A percentile compares a stretch with the other conserved stretches of the same genome.
Evolutionary conservation across 2,888 invertebrate genomes (phyloP).

Genomic region (Eristalinus aeneus): DNA sequence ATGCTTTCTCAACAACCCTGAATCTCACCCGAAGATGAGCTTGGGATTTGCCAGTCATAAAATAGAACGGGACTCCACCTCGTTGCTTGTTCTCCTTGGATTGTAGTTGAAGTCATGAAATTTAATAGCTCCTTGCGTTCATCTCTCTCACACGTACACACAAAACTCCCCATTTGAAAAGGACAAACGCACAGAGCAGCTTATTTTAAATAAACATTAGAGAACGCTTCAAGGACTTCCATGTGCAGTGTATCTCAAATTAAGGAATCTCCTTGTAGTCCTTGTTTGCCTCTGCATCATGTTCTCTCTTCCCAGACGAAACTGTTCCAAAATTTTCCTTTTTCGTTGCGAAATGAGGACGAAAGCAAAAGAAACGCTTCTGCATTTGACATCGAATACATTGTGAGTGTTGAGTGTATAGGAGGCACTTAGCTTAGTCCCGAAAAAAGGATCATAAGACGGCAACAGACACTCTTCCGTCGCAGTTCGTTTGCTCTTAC

Average conservation of each 20-base stretch:
- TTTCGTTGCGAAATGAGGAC: slow-evolving; percentile 14
- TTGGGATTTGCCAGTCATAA: neutral
- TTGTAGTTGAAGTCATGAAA: neutral
- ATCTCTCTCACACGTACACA: neutral
- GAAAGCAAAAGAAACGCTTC: too few species aligned
- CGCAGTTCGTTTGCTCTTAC: neutral
- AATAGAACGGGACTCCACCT: neutral
- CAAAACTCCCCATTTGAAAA: neutral
- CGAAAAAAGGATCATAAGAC: neutral
- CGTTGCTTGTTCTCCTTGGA: neutral
- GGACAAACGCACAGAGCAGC: neutral
- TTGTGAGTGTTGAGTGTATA: neutral
- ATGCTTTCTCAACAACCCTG: neutral
- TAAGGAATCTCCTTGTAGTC: slow-evolving; percentile 28
- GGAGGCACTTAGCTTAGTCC: neutral
- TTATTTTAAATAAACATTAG: slow-evolving; percentile 52
- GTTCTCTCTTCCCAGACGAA: neutral
- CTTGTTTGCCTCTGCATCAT: neutral
- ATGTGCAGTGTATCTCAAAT: slow-evolving; percentile 29
- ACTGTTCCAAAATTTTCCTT: slow-evolving; percentile 5
- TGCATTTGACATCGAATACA: slow-evolving; percentile 25
- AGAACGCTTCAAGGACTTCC: slow-evolving; percentile 15
- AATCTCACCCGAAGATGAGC: neutral
- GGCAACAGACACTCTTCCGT: neutral
- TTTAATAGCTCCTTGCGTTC: neutral